Evolutionary conservation across 2,797 vertebrate genomes (phyloP).

Genomic region (Iguana delicatissima): DNA sequence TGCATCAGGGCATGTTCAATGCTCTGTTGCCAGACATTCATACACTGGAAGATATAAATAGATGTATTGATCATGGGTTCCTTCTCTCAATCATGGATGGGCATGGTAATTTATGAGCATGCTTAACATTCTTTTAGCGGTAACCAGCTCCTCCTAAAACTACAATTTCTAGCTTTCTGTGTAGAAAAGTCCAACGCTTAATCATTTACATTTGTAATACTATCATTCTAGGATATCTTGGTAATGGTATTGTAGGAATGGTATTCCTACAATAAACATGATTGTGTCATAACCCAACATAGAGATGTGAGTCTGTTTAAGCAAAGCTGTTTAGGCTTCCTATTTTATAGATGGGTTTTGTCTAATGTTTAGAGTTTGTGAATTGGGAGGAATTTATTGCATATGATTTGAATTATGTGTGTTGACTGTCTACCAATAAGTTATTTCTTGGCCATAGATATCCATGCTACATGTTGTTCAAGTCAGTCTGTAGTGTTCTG

Average conservation of each 20-base stretch:
- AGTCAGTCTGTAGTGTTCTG: background rate
- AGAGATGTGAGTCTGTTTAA: background rate
- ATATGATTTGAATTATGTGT: background rate
- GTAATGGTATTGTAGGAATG: background rate
- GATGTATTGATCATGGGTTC: background rate
- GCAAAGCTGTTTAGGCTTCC: background rate
- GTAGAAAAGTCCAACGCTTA: background rate
- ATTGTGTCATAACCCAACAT: background rate
- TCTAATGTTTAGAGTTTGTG: background rate
- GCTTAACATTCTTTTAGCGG: background rate
- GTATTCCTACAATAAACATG: background rate
- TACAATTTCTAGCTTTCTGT: background rate
- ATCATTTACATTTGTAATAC: background rate
- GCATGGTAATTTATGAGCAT: background rate
- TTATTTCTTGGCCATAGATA: background rate
- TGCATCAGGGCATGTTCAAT: background rate
- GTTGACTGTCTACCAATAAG: background rate
- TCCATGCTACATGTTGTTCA: background rate
- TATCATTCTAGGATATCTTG: background rate
- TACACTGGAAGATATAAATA: background rate
- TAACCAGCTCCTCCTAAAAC: background rate
- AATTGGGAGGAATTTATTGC: constrained; percentile 5
- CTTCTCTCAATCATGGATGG: background rate
- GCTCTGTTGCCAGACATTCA: background rate
- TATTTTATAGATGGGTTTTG: background rate